phyloP scores from a whole-genome alignment of 2,113 vertebrate genomes.

The Psettodes erumei region DNA sequence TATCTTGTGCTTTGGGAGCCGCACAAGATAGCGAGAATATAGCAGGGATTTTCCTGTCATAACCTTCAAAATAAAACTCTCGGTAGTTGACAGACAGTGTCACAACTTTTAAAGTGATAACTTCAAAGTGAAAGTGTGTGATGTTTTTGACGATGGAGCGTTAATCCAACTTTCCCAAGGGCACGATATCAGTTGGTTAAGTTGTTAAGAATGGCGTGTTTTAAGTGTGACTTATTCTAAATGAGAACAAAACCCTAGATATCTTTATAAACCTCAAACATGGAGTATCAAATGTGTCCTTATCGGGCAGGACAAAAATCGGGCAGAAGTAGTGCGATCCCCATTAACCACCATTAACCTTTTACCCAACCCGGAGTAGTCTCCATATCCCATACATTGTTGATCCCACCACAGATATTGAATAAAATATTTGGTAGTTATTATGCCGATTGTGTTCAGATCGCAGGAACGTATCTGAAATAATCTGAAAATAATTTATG shows the following conservation, averaged over 20 bases:
- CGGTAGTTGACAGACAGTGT: fast-evolving
- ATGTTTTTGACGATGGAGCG: too few species aligned
- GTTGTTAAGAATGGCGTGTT: background rate
- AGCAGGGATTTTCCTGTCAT: background rate
- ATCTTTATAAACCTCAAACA: background rate
- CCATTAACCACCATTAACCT: too few species aligned
- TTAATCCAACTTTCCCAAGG: too few species aligned
- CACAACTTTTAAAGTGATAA: background rate
- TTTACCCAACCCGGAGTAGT: background rate
- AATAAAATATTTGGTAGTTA: background rate
- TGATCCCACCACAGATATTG: background rate
- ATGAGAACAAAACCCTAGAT: too few species aligned
- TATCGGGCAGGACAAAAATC: background rate
- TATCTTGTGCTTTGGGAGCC: slow-evolving; percentile 25
- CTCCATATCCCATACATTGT: too few species aligned
- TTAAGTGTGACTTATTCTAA: background rate
- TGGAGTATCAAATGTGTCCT: background rate
- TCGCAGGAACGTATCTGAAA: background rate
- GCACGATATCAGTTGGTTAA: background rate
- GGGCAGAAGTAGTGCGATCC: background rate
- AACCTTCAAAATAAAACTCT: slow-evolving; percentile 52
- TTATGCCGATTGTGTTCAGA: background rate
- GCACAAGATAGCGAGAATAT: background rate
- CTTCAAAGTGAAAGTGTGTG: background rate
- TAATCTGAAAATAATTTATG: background rate